Conservation (phyloP, 92 coral and sea anemone genomes). For the Plumapathes pennacea region DNA sequence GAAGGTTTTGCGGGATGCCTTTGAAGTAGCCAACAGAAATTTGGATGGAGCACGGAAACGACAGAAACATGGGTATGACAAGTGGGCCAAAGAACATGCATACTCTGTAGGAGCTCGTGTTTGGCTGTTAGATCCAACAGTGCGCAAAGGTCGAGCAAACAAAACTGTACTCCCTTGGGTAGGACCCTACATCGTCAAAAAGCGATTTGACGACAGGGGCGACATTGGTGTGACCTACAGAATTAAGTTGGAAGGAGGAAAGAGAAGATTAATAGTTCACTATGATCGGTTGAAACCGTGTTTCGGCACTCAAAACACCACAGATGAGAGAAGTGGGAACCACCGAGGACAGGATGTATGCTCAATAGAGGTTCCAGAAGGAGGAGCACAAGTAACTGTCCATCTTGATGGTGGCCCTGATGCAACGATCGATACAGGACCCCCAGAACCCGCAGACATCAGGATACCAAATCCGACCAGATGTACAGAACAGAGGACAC, state of each 20-base stretch:
- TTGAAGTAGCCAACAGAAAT: constrained; percentile 10
- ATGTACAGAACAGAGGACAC: too few species aligned
- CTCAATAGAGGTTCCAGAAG: too few species aligned
- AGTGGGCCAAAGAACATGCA: constrained; percentile 9
- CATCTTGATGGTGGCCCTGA: too few species aligned
- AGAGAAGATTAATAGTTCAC: constrained; percentile 18
- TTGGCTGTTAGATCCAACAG: constrained; percentile 23
- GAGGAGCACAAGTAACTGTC: too few species aligned
- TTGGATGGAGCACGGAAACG: constrained; percentile 2
- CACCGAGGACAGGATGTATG: too few species aligned
- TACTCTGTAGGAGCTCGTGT: constrained; percentile 19
- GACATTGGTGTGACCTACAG: constrained; percentile 24
- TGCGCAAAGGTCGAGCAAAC: constrained; percentile 20
- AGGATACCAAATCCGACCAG: too few species aligned
- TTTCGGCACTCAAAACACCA: constrained; percentile 1
- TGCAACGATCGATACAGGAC: too few species aligned
- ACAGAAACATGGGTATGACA: constrained; percentile 17
- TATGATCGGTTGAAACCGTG: constrained; percentile 10
- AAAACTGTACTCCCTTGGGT: constrained; percentile 30
- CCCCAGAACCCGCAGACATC: too few species aligned
- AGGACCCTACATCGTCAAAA: constrained; percentile 27
- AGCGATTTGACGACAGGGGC: constrained; percentile 11
- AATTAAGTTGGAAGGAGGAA: constrained; percentile 20
- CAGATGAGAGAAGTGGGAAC: too few species aligned
- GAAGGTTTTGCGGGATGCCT: not conserved